Percentiles rank a stretch among this genome's conserved stretches.
phyloP scores from a whole-genome alignment of 2,113 vertebrate genomes.

The Lophotis ruficrista region DNA sequence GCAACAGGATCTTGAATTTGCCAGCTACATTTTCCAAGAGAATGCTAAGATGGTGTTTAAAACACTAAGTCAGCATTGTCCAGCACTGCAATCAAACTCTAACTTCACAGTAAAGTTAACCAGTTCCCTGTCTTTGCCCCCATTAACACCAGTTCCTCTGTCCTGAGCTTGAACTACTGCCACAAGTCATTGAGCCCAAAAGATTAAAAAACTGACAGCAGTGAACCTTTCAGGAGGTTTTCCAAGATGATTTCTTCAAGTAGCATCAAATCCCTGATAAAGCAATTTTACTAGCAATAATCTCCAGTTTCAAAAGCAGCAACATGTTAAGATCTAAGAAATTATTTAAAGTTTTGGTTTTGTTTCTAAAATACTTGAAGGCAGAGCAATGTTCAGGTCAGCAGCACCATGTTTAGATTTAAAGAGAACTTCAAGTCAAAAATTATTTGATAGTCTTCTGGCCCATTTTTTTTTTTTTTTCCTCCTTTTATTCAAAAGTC shows the following conservation, averaged over 20 bases:
- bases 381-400: background rate
- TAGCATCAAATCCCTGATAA: conserved; percentile 87
- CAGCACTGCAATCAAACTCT: background rate
- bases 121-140: background rate
- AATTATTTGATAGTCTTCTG: background rate
- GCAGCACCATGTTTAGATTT: background rate
- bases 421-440: background rate
- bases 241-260: conserved; percentile 80
- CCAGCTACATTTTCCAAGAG: background rate
- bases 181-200: background rate
- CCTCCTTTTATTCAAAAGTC: background rate
- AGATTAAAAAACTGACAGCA: background rate
- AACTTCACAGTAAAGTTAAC: background rate
- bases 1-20: background rate
- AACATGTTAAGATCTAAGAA: conserved; percentile 59
- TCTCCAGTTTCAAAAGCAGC: conserved; percentile 75
- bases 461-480: background rate
- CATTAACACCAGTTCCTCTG: background rate
- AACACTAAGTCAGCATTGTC: background rate
- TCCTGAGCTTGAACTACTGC: background rate
- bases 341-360: background rate
- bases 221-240: background rate
- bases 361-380: background rate
- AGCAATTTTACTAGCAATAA: conserved; percentile 66
- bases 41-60: background rate